A percentile compares a stretch with the other conserved stretches of the same genome.
Evolutionary conservation across 1,140 invertebrate species (phyloP).

Genomic region (Drosophila punjabiensis): DNA sequence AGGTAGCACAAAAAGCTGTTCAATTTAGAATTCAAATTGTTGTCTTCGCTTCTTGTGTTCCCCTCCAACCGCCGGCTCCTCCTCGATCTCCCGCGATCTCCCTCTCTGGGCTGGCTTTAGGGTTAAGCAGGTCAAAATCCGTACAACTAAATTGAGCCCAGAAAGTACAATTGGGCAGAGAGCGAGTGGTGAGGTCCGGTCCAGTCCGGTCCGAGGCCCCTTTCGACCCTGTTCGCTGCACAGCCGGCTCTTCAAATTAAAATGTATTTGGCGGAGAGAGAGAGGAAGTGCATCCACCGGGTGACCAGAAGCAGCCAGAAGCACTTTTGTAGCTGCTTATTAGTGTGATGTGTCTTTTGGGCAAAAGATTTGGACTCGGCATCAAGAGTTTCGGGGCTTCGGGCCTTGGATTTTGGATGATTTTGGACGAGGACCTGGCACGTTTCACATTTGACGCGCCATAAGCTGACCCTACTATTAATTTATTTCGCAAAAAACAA

Average conservation of each 20-base stretch:
- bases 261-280: conserved; percentile 61
- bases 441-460: conserved; percentile 76
- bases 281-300: conserved; percentile 28
- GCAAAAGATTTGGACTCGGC: conserved; percentile 1
- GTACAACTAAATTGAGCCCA: conserved; percentile 84
- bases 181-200: not conserved
- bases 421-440: conserved; percentile 51
- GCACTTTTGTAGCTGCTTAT: conserved; percentile 82
- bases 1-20: conserved; percentile 84
- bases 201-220: conserved; percentile 12
- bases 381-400: too few species aligned
- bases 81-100: conserved; percentile 1
- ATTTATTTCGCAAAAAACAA: conserved; percentile 65
- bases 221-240: conserved; percentile 30
- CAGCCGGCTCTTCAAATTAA: conserved; percentile 66
- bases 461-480: conserved; percentile 66
- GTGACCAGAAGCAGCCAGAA: conserved; percentile 84
- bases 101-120: conserved; percentile 59
- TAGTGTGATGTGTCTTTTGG: conserved; percentile 71
- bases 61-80: conserved; percentile 22
- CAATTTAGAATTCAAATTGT: conserved; percentile 84
- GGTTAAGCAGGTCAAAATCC: conserved; percentile 84
- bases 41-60: conserved; percentile 73
- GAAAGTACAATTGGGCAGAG: conserved; percentile 70
- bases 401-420: conserved; percentile 8